Base-by-base conservation (phyloP, 2,113 vertebrate species). In the Pyxicephalus adspersus region DNA sequence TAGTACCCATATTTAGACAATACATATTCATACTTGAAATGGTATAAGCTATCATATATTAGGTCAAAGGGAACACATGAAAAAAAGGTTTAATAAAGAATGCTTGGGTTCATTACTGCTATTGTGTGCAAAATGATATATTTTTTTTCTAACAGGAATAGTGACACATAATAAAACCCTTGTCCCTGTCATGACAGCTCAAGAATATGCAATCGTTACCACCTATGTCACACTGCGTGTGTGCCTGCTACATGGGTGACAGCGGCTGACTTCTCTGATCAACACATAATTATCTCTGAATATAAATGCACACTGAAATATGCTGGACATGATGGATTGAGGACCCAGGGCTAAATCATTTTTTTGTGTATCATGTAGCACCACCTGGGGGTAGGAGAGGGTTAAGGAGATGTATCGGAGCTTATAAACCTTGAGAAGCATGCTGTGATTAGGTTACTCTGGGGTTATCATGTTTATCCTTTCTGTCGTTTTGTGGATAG, bases 51-150 rank as follows among this genome's bases (percentile, higher is more conserved):
- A 83, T 87, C 88, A 89, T 93, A 90, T 92, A 86, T 85, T 90
- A 86, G 88, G 90, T 91, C 91, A 92, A 90, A 88, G 83, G 88
- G 89, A 86, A 87, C 87, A 77, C 71, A 85, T 86, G 85, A 83
- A 89, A 89, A 88, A 85, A 86, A 83, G 81, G 85, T 89, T 92
- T 92, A 91, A 90, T 84, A 85, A 87, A 88, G 87, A 90, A 91
- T 91, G 90, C 89, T 91, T 93, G 91, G 93, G 91, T 96, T 96
- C 93, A 95, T 96, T 96, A 94, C 95, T 94, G 92, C 94, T 90
- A 90, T 88, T 90, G 89, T 91, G 83, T 74, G 34, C 86, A 90
- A 87, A 91, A 94, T 91, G 88, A 91, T 93, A 92, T 92, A 93
- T 93, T 93, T 91, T 94, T 94, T 92, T 86, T 91, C 90, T 92